A percentile compares a stretch with the other conserved stretches of the same genome.
Evolutionary conservation across 2,888 invertebrate species (phyloP).

Genomic region (Ceramica pisi): DNA sequence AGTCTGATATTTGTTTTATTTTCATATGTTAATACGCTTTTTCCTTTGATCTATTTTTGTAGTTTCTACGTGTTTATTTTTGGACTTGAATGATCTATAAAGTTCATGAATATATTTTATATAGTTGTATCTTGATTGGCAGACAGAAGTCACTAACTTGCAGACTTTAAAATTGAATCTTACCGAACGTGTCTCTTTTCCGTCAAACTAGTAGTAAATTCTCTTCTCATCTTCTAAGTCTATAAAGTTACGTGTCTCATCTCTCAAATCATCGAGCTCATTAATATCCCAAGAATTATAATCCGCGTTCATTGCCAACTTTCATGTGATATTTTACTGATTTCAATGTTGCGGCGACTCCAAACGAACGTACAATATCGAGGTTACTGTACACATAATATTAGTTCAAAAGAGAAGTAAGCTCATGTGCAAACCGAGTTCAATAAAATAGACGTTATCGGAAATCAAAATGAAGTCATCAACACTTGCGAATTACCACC

Average conservation of each 20-base stretch:
- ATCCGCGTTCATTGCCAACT: conserved; percentile 51
- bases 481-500: conserved; percentile 16
- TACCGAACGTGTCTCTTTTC: not conserved
- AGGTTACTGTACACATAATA: conserved; percentile 39
- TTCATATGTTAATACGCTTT: conserved; percentile 27
- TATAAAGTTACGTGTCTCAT: conserved; percentile 5
- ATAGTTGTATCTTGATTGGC: not conserved
- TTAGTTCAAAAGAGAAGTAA: conserved; percentile 47
- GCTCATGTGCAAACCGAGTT: conserved; percentile 17
- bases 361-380: conserved; percentile 29
- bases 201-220: conserved; percentile 9
- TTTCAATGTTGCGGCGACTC: conserved; percentile 34
- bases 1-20: conserved; percentile 33
- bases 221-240: conserved; percentile 3
- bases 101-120: conserved; percentile 8
- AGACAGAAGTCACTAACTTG: not conserved
- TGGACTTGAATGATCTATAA: conserved; percentile 15
- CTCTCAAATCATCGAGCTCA: conserved; percentile 9
- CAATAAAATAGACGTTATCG: conserved; percentile 35
- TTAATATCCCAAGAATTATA: conserved; percentile 35
- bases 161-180: conserved; percentile 6
- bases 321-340: conserved; percentile 55
- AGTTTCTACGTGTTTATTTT: conserved; percentile 35
- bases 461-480: conserved; percentile 28
- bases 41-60: conserved; percentile 38